Conservation (phyloP, 2,888 invertebrate genomes). For the Embidobia sp. region DNA sequence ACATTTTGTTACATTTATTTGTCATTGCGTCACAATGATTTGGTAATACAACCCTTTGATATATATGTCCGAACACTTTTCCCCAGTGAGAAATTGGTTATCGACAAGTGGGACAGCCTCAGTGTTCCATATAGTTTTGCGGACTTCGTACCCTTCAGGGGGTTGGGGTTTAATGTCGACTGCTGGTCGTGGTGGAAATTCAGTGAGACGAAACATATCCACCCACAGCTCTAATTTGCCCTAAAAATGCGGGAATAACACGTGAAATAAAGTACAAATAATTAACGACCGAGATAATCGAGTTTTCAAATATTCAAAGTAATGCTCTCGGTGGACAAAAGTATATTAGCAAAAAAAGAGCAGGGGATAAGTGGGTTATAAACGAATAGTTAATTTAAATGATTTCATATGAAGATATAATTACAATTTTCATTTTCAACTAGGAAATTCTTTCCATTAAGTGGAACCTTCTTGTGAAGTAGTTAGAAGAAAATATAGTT, state of each 20-base stretch:
- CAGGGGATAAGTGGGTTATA: conserved; percentile 5
- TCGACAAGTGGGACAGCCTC: conserved; percentile 86
- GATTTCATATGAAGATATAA: no score
- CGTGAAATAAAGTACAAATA: conserved; percentile 15
- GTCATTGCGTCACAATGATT: no score
- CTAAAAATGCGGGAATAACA: conserved; percentile 80
- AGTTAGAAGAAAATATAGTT: neutral
- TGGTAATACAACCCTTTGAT: conserved; percentile 84
- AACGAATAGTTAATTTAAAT: conserved; percentile 16
- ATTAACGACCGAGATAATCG: conserved; percentile 26
- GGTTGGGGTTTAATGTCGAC: conserved; percentile 90
- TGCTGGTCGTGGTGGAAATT: conserved; percentile 85
- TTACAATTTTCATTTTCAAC: no score
- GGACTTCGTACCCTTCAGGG: conserved; percentile 86
- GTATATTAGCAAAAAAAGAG: no score
- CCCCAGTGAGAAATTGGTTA: conserved; percentile 86
- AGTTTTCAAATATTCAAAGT: conserved; percentile 30
- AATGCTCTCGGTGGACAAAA: conserved; percentile 8
- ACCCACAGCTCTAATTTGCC: conserved; percentile 96
- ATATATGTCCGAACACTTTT: conserved; percentile 90
- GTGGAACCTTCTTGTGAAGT: neutral
- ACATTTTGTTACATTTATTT: no score
- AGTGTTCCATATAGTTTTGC: conserved; percentile 87
- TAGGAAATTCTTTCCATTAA: no score
- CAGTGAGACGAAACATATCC: conserved; percentile 88